phyloP scores from a whole-genome alignment of 2,113 vertebrate species.

The Sapajus apella region DNA sequence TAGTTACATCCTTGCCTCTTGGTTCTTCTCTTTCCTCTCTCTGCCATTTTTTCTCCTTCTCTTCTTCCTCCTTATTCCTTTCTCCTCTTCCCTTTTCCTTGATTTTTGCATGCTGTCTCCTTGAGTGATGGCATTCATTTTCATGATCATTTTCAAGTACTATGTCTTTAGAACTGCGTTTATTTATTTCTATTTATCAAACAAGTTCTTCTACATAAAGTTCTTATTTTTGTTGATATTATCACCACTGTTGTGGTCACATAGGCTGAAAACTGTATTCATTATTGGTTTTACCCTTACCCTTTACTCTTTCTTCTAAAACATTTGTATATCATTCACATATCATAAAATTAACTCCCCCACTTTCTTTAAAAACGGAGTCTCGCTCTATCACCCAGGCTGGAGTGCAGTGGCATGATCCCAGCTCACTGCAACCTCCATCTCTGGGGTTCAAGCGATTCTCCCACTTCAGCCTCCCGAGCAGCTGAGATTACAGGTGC shows the following conservation, averaged over 20 bases:
- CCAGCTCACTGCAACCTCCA: too few species aligned
- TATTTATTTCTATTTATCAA: neutral
- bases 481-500: too few species aligned
- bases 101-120: neutral
- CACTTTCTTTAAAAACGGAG: too few species aligned
- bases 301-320: neutral
- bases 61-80: too few species aligned
- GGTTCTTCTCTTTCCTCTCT: neutral
- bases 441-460: too few species aligned
- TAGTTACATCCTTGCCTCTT: neutral
- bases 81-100: neutral
- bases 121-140: neutral
- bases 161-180: neutral
- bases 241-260: neutral
- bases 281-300: neutral
- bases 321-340: neutral
- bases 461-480: too few species aligned
- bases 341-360: neutral
- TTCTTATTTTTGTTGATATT: neutral
- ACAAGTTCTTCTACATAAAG: neutral
- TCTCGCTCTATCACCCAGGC: too few species aligned
- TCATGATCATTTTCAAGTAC: neutral
- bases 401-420: too few species aligned
- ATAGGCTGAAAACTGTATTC: neutral
- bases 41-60: neutral